Evolutionary conservation across 2,888 invertebrate genomes (phyloP).

Genomic region (Dicycla oo): DNA sequence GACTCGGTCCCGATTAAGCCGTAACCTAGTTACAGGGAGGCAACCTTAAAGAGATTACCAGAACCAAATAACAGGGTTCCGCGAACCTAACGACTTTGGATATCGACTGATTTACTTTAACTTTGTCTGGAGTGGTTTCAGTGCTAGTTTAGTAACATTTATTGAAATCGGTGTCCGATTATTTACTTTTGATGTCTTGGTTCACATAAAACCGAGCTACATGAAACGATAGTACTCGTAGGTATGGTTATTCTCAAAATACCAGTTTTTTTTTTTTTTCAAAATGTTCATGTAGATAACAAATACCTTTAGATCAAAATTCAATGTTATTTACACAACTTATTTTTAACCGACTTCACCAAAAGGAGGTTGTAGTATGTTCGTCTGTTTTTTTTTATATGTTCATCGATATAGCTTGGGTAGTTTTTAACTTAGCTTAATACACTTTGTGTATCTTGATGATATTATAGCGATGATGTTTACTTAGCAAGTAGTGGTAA

Average conservation of each 20-base stretch:
- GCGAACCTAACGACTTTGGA: slow-evolving; percentile 11
- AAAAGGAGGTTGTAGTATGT: no score
- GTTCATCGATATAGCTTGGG: no score
- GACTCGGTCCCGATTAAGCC: slow-evolving; percentile 12
- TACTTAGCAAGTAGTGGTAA: no score
- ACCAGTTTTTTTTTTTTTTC: no score
- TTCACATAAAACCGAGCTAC: background rate
- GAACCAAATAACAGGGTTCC: slow-evolving; percentile 54
- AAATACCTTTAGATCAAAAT: no score
- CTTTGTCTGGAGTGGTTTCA: slow-evolving; percentile 2
- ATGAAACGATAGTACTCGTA: background rate
- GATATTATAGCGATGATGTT: no score
- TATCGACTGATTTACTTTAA: slow-evolving; percentile 11
- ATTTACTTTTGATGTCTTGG: background rate
- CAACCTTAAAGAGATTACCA: slow-evolving; percentile 57
- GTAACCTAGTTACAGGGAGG: slow-evolving; percentile 33
- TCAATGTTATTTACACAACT: no score
- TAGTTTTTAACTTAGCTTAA: no score
- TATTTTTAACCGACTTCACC: no score
- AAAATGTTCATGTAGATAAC: background rate
- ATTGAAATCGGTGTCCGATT: background rate
- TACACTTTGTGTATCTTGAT: no score
- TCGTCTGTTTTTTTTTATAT: no score
- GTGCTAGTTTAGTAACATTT: background rate
- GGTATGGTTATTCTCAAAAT: no score